phyloP scores from a whole-genome alignment of 2,113 vertebrate genomes.

The Eubucco bourcierii region DNA sequence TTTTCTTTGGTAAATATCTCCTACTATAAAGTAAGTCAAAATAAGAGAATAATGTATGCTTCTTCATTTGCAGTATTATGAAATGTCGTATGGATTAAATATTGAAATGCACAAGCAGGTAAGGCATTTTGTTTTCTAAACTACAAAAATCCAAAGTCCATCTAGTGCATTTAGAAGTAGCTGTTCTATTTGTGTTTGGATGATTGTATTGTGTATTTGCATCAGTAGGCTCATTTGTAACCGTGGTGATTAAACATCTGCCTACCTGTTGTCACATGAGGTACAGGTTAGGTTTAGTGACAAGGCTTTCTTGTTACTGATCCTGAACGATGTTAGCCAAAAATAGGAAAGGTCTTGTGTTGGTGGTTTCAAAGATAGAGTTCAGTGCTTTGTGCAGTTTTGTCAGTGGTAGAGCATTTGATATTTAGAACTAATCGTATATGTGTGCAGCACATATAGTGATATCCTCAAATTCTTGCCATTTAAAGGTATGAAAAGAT shows the following conservation, averaged over 20 bases:
- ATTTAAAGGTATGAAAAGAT: slow-evolving; percentile 75
- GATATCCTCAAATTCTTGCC: slow-evolving; percentile 52
- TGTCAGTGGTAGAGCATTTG: neutral
- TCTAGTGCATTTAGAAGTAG: neutral
- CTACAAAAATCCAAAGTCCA: neutral
- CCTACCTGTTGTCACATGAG: neutral
- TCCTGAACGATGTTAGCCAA: neutral
- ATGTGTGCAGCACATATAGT: slow-evolving; percentile 9
- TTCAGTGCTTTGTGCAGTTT: neutral
- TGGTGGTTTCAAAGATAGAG: neutral
- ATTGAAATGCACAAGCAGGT: slow-evolving; percentile 91
- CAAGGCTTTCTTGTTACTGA: neutral
- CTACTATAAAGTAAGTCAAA: neutral
- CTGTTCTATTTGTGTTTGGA: neutral
- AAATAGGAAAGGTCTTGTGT: neutral
- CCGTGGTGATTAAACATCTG: neutral
- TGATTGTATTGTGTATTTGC: neutral
- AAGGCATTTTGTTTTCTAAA: slow-evolving; percentile 68
- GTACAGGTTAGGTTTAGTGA: neutral
- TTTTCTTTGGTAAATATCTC: neutral
- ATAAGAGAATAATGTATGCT: slow-evolving; percentile 38
- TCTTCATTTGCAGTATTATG: slow-evolving; percentile 82
- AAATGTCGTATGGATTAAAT: slow-evolving; percentile 89
- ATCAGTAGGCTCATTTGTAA: slow-evolving; percentile 1
- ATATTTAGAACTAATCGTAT: slow-evolving; percentile 2